Evolutionary conservation across 2,113 vertebrate genomes (phyloP).

Genomic region (Gadus macrocephalus): DNA sequence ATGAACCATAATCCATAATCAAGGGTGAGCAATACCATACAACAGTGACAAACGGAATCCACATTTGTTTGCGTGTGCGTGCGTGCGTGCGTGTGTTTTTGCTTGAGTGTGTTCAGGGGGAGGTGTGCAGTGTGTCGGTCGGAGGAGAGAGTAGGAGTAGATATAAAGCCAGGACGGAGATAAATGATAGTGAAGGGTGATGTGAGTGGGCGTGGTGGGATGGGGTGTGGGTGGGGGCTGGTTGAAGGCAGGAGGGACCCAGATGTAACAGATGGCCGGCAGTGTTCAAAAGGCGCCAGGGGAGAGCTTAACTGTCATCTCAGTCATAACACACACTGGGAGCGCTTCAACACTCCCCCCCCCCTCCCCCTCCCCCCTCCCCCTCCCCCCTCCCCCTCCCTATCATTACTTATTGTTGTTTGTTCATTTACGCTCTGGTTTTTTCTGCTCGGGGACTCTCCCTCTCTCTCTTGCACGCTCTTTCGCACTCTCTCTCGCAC

Average conservation of each 20-base stretch:
- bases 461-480: slow-evolving; percentile 20
- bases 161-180: no score
- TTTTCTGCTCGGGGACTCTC: not conserved
- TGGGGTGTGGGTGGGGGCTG: slow-evolving; percentile 29
- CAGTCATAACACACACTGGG: slow-evolving; percentile 48
- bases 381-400: slow-evolving; percentile 8
- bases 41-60: no score
- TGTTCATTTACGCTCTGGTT: slow-evolving; percentile 23
- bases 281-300: slow-evolving; percentile 37
- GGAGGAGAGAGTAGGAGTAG: no score
- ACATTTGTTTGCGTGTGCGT: no score
- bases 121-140: no score
- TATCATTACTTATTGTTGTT: slow-evolving; percentile 49
- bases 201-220: not conserved
- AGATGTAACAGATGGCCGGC: slow-evolving; percentile 32
- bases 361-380: slow-evolving; percentile 4
- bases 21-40: no score
- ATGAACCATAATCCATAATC: no score
- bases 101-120: no score
- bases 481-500: no score
- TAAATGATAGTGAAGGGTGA: not conserved
- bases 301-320: slow-evolving; percentile 46
- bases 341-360: slow-evolving; percentile 19
- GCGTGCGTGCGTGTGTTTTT: no score
- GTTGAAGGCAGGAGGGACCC: slow-evolving; percentile 2